Evolutionary conservation across 2,888 invertebrate genomes (phyloP), one percentile per base, ranked within the genome.

Genomic region (Xestia xanthographa): DNA sequence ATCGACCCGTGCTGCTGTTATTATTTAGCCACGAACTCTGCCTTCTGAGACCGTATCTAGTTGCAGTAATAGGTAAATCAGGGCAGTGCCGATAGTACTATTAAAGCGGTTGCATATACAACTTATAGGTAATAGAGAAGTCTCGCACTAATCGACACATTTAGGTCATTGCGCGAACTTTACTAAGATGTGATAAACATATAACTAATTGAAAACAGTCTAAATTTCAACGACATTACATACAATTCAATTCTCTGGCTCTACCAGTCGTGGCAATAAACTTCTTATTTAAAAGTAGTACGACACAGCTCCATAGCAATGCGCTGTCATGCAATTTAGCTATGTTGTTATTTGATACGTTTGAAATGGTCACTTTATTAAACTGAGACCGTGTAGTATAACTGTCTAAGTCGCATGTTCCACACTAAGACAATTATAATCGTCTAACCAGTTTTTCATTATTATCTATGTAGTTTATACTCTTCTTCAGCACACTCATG

Each of bases 341-440:
- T 81, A 90, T 90, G 91, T 88, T 90, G 91, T 90, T 91, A 94
- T 94, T 94, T 94, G 93, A 94, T 94, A 94, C 89, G 92, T 90
- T 92, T 90, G 81, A 90, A 92, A 92, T 90, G 86, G 88, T 90
- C 87, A 89, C 91, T 92, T 92, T 92, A 92, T 92, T 77, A 92
- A 93, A 90, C 83, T 79, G 84, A 89, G 87, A 92, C 90, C 65
- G 34, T 72, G 48, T 66, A 67, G 50, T 85, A 78, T 65, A 29
- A 26, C 48, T 34, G n/a, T 53, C 26, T n/a, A 45, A 71, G 48
- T 71, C 26, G 43, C 66, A 22, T 34, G 48, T 43, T 9, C 43
- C n/a, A 71, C 72, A 71, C 48, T 48, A 20, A 60, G 12, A 34
- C 41, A 41, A 43, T n/a, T 20, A 34, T 22, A n/a, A n/a, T n/a